A percentile compares a stretch with the other conserved stretches of the same genome.
Evolutionary conservation across 2,797 vertebrate species (phyloP).

Genomic region (Streptopelia turtur): DNA sequence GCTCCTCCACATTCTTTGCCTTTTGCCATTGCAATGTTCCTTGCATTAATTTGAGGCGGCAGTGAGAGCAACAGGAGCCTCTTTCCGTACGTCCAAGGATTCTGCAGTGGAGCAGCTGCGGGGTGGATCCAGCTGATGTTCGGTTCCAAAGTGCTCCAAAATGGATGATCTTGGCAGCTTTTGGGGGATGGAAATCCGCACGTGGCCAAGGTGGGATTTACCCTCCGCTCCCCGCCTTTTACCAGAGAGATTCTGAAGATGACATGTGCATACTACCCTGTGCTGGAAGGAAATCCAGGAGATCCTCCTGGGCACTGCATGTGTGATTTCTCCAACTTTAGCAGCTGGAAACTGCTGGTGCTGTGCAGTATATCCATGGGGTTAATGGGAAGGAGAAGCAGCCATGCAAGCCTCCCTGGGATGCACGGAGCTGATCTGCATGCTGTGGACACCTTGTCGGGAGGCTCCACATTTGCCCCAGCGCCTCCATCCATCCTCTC

Average conservation of each 20-base stretch:
- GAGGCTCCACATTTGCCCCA: not conserved
- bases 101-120: not conserved
- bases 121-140: not conserved
- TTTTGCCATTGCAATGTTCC: not conserved
- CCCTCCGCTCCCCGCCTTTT: not conserved
- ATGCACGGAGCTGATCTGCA: not conserved
- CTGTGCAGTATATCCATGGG: not conserved
- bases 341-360: not conserved
- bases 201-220: not conserved
- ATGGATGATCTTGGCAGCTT: not conserved
- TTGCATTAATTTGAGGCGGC: fast-evolving
- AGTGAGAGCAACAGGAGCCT: not conserved
- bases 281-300: not conserved
- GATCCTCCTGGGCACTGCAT: not conserved
- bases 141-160: not conserved
- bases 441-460: fast-evolving
- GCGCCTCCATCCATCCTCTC: not conserved
- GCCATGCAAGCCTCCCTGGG: not conserved
- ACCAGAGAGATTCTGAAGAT: not conserved
- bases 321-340: not conserved
- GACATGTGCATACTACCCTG: not conserved
- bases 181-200: not conserved
- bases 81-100: not conserved
- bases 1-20: not conserved
- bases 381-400: not conserved